Percentiles rank a stretch among this genome's conserved stretches.
Evolutionary conservation across 1,140 invertebrate species (phyloP).

Genomic region (Luehdorfia chinensis): DNA sequence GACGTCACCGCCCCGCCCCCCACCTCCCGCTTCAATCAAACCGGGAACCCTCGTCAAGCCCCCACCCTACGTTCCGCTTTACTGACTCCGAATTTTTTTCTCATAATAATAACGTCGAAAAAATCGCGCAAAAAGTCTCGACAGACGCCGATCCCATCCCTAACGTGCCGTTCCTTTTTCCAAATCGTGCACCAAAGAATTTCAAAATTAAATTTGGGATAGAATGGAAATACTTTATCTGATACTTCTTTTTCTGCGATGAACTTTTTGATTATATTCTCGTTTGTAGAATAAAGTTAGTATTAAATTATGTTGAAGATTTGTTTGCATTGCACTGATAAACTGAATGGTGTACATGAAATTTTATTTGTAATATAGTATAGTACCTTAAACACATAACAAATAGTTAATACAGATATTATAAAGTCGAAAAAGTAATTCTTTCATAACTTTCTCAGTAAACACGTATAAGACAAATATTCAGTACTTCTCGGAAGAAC

Average conservation of each 20-base stretch:
- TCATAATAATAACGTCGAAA: slow-evolving; percentile 77
- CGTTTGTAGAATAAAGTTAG: background rate
- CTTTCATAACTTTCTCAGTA: too few species aligned
- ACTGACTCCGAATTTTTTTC: slow-evolving; percentile 75
- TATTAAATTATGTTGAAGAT: too few species aligned
- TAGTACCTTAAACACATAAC: too few species aligned
- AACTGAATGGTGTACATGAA: too few species aligned
- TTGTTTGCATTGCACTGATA: too few species aligned
- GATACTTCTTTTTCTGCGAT: slow-evolving; percentile 8
- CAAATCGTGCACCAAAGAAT: slow-evolving; percentile 45
- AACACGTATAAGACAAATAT: too few species aligned
- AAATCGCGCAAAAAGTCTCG: slow-evolving; percentile 74
- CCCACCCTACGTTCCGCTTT: slow-evolving; percentile 70
- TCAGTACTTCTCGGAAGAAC: too few species aligned
- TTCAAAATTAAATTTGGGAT: slow-evolving; percentile 57
- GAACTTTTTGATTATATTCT: slow-evolving; percentile 16
- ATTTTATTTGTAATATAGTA: too few species aligned
- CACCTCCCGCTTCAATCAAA: slow-evolving; percentile 72
- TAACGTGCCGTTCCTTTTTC: slow-evolving; percentile 55
- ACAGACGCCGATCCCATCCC: slow-evolving; percentile 67
- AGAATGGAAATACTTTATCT: slow-evolving; percentile 20
- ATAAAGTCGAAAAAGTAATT: too few species aligned
- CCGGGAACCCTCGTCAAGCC: slow-evolving; percentile 72
- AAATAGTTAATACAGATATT: too few species aligned
- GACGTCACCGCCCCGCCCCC: slow-evolving; percentile 73